Evolutionary conservation across 2,797 vertebrate genomes (phyloP).

Genomic region (Pempheris klunzingeri): DNA sequence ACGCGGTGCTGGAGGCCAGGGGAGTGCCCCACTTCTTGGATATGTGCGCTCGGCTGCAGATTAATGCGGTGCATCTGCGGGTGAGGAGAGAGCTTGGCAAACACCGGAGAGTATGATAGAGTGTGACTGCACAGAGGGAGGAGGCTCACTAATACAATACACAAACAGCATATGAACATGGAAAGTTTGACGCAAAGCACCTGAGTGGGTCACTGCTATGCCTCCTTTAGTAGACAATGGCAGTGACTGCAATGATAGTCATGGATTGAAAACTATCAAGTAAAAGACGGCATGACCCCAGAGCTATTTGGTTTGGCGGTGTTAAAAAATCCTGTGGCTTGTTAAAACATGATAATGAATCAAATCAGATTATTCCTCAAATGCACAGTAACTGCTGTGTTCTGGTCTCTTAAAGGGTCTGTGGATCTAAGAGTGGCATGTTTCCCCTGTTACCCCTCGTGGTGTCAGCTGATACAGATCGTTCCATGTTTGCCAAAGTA

Average conservation of each 20-base stretch:
- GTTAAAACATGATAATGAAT: background rate
- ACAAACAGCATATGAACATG: slow-evolving; percentile 3
- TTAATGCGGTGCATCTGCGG: slow-evolving; percentile 89
- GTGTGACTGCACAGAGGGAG: slow-evolving; percentile 6
- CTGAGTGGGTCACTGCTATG: slow-evolving; percentile 1
- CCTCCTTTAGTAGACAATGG: slow-evolving; percentile 1
- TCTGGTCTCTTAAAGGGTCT: background rate
- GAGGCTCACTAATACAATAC: background rate
- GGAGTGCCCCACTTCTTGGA: slow-evolving; percentile 92
- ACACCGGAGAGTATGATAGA: slow-evolving; percentile 5
- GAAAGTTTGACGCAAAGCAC: background rate
- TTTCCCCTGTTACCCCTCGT: background rate
- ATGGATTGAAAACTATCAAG: background rate
- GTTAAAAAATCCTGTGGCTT: background rate
- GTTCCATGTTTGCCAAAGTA: background rate
- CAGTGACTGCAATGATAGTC: background rate
- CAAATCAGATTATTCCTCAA: background rate
- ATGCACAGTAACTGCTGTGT: background rate
- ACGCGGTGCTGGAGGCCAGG: slow-evolving; percentile 90
- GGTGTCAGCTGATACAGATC: background rate
- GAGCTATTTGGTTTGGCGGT: background rate
- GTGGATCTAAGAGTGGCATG: background rate
- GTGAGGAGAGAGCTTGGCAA: slow-evolving; percentile 80
- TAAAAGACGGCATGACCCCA: background rate
- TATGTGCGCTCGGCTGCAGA: slow-evolving; percentile 91